phyloP scores from a whole-genome alignment of 2,797 vertebrate genomes.

The Manis crassicaudata region DNA sequence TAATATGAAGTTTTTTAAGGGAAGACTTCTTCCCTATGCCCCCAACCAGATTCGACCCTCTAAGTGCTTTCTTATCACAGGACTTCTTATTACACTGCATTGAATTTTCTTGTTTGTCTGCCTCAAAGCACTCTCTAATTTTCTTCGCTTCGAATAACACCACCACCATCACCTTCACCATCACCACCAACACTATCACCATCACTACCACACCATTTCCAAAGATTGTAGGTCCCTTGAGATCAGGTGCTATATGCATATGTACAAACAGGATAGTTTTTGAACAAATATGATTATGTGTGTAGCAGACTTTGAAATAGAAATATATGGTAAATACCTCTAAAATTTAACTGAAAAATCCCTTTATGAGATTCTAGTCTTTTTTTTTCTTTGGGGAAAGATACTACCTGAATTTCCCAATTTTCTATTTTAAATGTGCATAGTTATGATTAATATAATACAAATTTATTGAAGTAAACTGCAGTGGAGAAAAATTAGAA shows the following conservation, averaged over 20 bases:
- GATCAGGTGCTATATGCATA: not conserved
- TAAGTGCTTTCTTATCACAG: not conserved
- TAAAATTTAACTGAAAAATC: not conserved
- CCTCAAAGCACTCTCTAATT: not conserved
- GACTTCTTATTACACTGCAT: not conserved
- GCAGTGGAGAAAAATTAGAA: not conserved
- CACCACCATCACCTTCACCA: not conserved
- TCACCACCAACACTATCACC: not conserved
- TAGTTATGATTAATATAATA: not conserved
- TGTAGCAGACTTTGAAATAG: not conserved
- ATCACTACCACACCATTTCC: not conserved
- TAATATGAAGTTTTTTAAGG: not conserved
- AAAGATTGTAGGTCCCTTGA: not conserved
- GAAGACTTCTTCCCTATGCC: not conserved
- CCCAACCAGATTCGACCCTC: not conserved
- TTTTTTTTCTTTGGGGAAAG: not conserved
- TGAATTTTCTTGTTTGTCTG: not conserved
- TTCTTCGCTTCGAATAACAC: not conserved
- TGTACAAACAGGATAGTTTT: not conserved
- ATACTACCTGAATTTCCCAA: not conserved
- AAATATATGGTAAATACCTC: not conserved
- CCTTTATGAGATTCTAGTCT: not conserved
- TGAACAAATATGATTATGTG: not conserved
- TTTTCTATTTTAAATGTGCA: not conserved
- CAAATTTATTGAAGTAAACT: not conserved